Evolutionary conservation across 2,797 vertebrate genomes (phyloP).

Genomic region (Psittacula derbiana): DNA sequence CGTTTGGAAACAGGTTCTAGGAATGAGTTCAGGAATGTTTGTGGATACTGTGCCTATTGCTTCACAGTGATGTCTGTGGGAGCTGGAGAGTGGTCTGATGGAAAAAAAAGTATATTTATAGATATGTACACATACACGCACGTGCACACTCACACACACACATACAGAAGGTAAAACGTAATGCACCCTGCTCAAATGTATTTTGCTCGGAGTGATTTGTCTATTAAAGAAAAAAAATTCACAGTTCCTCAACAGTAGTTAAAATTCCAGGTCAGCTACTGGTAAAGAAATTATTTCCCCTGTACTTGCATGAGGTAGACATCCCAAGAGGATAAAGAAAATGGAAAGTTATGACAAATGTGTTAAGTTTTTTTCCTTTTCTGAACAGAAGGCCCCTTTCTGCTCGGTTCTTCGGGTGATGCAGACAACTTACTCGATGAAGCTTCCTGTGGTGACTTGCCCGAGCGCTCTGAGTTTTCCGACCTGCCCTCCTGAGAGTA

Average conservation of each 20-base stretch:
- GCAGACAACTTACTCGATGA: slow-evolving; percentile 73
- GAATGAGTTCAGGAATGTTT: slow-evolving; percentile 26
- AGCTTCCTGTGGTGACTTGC: slow-evolving; percentile 78
- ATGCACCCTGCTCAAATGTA: slow-evolving; percentile 73
- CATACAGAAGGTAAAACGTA: slow-evolving; percentile 51
- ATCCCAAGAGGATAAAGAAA: slow-evolving; percentile 74
- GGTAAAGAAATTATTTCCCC: slow-evolving; percentile 77
- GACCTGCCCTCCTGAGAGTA: slow-evolving; percentile 76
- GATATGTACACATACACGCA: slow-evolving; percentile 27
- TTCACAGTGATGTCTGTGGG: slow-evolving; percentile 48
- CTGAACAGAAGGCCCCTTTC: slow-evolving; percentile 84
- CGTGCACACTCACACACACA: slow-evolving; percentile 44
- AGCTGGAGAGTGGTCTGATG: slow-evolving; percentile 38
- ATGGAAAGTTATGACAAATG: slow-evolving; percentile 26
- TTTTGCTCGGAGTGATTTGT: slow-evolving; percentile 80
- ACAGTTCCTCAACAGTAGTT: slow-evolving; percentile 83
- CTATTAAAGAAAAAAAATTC: slow-evolving; percentile 71
- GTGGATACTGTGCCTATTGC: slow-evolving; percentile 41
- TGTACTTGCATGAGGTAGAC: slow-evolving; percentile 86
- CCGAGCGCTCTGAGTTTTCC: slow-evolving; percentile 71
- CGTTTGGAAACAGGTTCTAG: slow-evolving; percentile 34
- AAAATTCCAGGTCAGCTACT: slow-evolving; percentile 77
- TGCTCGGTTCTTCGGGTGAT: slow-evolving; percentile 79
- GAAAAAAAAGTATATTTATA: slow-evolving; percentile 21
- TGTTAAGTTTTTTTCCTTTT: slow-evolving; percentile 85